Base-by-base conservation (phyloP, 23 tunicate species). In the Halocynthia aurantium region DNA sequence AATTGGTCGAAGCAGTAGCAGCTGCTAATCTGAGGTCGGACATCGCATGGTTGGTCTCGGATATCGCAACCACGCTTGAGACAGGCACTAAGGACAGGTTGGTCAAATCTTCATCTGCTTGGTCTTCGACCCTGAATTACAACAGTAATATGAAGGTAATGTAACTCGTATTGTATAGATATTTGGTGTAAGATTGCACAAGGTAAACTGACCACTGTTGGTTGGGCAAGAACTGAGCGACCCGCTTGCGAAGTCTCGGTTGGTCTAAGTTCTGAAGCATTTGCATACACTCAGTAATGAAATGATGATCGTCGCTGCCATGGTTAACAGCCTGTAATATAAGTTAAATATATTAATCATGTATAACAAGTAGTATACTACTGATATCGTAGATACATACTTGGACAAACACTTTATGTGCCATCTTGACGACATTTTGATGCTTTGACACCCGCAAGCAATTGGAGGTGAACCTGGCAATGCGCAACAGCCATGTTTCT, bases 401-500 rank as follows among this genome's bases (percentile, higher is more conserved):
- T 73, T 89, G 96, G 6, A 89, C 72, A 80, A 89, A 89, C 7
- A 89, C 88, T 68, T 81, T 76, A 51, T 83, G 81, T 17, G 96
- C 96, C 69, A 89, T 89, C 54, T 89, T 89, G 22, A 81, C 66
- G 15, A 89, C 96, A 50, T 87, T 51, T 40, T 87, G 96, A 65
- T 89, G 96, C 12, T 87, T 77, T 7, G 96, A 84, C 22, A 65
- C 76, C 58, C 76, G 70, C 75, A 89, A 53, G 69, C 96, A 89
- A 11, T 75, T 53, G 22, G 84, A 67, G 20, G 96, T 80, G 51
- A 83, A 89, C 10, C 60, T 84, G 57, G 96, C 78, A 9, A 89
- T 68, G 31, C 76, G 55, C 19, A 55, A 21, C 52, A 85, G 49
- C n/a, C 75, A 52, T 6, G 54, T 68, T 55, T 76, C 71, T 10